Conservation (phyloP, 2,797 vertebrate species). For the Tokudaia tokunoshimensis region DNA sequence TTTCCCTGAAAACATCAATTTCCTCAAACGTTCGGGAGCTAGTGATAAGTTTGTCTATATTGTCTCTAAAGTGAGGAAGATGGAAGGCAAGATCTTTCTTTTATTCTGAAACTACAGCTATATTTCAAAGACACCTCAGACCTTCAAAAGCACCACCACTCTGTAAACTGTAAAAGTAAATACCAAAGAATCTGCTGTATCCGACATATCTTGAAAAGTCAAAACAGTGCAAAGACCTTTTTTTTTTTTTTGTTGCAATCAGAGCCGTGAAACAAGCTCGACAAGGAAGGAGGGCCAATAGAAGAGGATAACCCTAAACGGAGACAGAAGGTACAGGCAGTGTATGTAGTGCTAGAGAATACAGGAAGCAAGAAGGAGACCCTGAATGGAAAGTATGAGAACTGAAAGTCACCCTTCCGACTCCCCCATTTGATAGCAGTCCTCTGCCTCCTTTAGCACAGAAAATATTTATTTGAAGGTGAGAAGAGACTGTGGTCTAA, state of each 20-base stretch:
- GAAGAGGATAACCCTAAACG: neutral
- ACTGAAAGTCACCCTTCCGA: neutral
- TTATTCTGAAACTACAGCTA: conserved; percentile 16
- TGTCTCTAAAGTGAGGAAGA: conserved; percentile 38
- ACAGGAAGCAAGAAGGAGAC: neutral
- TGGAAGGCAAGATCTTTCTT: conserved; percentile 13
- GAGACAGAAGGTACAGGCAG: conserved; percentile 20
- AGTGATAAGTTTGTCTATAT: conserved; percentile 45
- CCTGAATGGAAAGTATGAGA: neutral
- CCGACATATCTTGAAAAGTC: conserved; percentile 22
- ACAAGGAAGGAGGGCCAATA: neutral
- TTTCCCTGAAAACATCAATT: conserved; percentile 43
- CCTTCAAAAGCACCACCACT: neutral
- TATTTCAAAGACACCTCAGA: conserved; percentile 66
- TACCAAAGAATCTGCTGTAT: conserved; percentile 65
- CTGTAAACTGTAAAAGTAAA: conserved; percentile 61
- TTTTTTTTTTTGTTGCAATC: conserved; percentile 56
- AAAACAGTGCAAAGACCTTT: conserved; percentile 52
- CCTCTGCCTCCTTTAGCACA: neutral
- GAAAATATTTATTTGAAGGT: neutral
- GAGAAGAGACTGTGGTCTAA: neutral
- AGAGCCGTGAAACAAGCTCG: conserved; percentile 39
- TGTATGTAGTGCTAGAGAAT: conserved; percentile 39
- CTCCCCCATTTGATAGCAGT: neutral
- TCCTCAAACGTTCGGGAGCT: conserved; percentile 23